These are phyloP conservation scores for Enoplosus armatus DNA, from an alignment of 2,797 vertebrate genomes.

Conservation along the genomic window DNA sequence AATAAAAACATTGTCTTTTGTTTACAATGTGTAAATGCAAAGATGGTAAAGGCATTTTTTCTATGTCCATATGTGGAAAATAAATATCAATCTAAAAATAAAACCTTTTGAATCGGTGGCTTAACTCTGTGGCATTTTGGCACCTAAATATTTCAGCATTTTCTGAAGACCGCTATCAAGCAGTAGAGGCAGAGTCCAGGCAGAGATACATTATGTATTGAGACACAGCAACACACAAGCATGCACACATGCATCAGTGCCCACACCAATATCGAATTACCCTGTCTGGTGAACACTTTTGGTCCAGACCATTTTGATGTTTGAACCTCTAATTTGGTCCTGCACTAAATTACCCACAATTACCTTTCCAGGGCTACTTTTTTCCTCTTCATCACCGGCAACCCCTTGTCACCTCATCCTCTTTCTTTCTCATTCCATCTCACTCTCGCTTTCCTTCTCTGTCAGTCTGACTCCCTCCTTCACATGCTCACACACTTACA, in stretches of 20 bases:
- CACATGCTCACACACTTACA: constrained; percentile 34
- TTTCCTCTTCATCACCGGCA: constrained; percentile 38
- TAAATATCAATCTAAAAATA: background rate
- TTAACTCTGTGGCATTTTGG: background rate
- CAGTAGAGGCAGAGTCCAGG: background rate
- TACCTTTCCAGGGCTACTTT: constrained; percentile 54
- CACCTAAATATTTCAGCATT: background rate
- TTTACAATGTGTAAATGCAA: background rate
- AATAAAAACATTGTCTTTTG: too few relatives aligned
- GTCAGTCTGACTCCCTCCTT: constrained; percentile 27
- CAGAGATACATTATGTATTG: constrained; percentile 14
- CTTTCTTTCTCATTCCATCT: constrained; percentile 28
- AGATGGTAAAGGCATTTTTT: background rate
- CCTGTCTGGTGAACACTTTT: constrained; percentile 59
- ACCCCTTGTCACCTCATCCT: constrained; percentile 41
- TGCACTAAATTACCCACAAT: constrained; percentile 65
- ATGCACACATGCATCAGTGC: constrained; percentile 36
- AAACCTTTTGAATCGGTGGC: background rate
- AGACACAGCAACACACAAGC: constrained; percentile 20
- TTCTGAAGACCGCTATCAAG: constrained; percentile 18
- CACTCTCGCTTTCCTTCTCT: constrained; percentile 33
- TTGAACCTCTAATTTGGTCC: constrained; percentile 66
- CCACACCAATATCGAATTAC: constrained; percentile 50
- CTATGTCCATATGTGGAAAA: background rate
- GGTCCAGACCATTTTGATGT: constrained; percentile 48